Conservation (phyloP, 1,140 invertebrate species). For the Ceratoteleas bidentatus region DNA sequence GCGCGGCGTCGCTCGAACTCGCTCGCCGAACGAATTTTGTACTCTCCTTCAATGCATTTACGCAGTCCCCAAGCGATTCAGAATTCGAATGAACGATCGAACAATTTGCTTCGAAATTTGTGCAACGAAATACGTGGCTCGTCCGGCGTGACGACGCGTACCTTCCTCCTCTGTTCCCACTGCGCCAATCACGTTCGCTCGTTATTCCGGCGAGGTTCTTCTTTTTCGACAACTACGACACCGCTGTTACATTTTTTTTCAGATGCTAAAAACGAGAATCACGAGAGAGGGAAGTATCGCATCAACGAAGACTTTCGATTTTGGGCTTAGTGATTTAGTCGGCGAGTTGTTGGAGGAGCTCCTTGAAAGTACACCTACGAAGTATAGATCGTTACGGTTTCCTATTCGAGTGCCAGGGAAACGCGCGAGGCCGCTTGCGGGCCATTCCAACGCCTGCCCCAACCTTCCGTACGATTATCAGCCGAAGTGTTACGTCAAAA, state of each 20-base stretch:
- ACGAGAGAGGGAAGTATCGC: constrained; percentile 22
- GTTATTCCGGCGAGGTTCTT: constrained; percentile 31
- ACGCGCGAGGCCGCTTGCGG: constrained; percentile 10
- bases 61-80: constrained; percentile 30
- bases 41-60: constrained; percentile 45
- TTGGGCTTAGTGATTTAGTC: constrained; percentile 41
- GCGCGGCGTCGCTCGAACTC: constrained; percentile 47
- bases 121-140: constrained; percentile 35
- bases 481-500: constrained; percentile 21
- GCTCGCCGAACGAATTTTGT: constrained; percentile 33
- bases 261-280: constrained; percentile 17
- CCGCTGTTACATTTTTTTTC: constrained; percentile 8
- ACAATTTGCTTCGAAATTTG: constrained; percentile 47
- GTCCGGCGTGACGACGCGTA: constrained; percentile 24
- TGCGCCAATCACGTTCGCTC: constrained; percentile 40
- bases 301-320: constrained; percentile 48
- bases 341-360: constrained; percentile 35
- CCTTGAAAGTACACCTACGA: constrained; percentile 42
- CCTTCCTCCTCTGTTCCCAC: constrained; percentile 27
- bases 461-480: constrained; percentile 4
- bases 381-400: constrained; percentile 33
- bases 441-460: constrained; percentile 24
- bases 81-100: constrained; percentile 33
- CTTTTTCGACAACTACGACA: constrained; percentile 15
- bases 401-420: constrained; percentile 52